Base-by-base conservation (phyloP, 2,888 invertebrate species). In the Stramonita haemastoma region DNA sequence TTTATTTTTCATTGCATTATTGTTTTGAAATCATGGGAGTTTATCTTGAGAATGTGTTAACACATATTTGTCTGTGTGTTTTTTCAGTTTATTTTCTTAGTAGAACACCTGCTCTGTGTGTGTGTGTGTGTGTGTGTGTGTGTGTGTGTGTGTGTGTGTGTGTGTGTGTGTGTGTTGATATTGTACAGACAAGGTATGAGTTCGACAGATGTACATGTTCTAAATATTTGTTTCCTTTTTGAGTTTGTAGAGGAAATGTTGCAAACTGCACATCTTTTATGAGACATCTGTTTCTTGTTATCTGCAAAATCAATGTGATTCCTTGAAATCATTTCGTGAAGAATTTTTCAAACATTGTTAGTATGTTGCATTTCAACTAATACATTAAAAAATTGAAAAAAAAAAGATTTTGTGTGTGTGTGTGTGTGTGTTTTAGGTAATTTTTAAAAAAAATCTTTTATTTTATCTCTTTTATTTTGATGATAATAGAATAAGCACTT, bases 291-390 rank as follows among this genome's bases (percentile, higher is more conserved):
- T 19, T 73, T 73, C 17, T 81, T 81, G 81, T 22, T 46, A 46
- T 46, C 19, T 46, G 81, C 22, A 81, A 81, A 26, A 34, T 79
- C 32, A 79, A 81, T 81, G 81, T 81, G 81, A 81, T 81, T 81
- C 81, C 46, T 81, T 19, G 6, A 81, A 46, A 29, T 46, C 36
- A 26, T 22, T 22, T 46, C 36, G 81, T 81, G 36, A 17, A 81
- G 36, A 26, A 46, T 29, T 19, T 6, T 81, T 22, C 77, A 32
- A 1, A 32, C 32, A 77, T 81, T 22, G 36, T 81, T 81, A 81
- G 81, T 22, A 81, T 81, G 81, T 83, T 83, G 13, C 15, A 26
- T 83, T 83, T 83, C 46, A 79, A 32, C 79, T 34, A 79, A 32
- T 34, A 32, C 15, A 79, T 13, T 32, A 32, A 79, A 34, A 17